A percentile compares a stretch with the other conserved stretches of the same genome.
phyloP scores from a whole-genome alignment of 1,140 invertebrate species.

The Luehdorfia chinensis region DNA sequence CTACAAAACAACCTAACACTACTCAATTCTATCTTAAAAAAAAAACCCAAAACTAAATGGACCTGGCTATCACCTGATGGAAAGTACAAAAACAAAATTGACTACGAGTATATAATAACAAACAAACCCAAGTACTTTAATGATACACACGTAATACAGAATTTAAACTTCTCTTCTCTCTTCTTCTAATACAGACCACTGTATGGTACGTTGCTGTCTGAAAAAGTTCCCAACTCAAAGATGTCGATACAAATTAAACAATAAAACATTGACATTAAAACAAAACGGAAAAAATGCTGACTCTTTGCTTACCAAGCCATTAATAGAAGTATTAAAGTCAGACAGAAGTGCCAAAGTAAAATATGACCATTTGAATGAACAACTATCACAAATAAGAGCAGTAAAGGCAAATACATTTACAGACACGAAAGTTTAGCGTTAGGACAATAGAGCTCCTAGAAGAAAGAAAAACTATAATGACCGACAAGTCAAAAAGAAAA shows the following conservation, averaged over 20 bases:
- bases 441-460: slow-evolving; percentile 22
- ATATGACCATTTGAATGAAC: slow-evolving; percentile 1
- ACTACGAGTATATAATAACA: slow-evolving; percentile 20
- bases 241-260: slow-evolving; percentile 4
- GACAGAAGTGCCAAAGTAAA: slow-evolving; percentile 14
- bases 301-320: neutral
- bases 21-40: slow-evolving; percentile 22
- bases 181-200: slow-evolving; percentile 21
- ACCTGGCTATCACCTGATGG: slow-evolving; percentile 22
- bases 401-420: slow-evolving; percentile 9
- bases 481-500: slow-evolving; percentile 10
- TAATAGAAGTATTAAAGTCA: slow-evolving; percentile 20
- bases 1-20: slow-evolving; percentile 18
- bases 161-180: too few relatives aligned
- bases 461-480: slow-evolving; percentile 21
- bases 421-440: slow-evolving; percentile 3
- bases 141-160: slow-evolving; percentile 11
- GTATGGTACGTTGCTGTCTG: slow-evolving; percentile 22
- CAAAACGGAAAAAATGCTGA: slow-evolving; percentile 1
- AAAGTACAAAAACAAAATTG: slow-evolving; percentile 20
- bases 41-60: slow-evolving; percentile 21
- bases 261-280: neutral
- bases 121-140: slow-evolving; percentile 17
- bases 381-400: slow-evolving; percentile 6
- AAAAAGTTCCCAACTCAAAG: neutral